Conservation (phyloP, 2,797 vertebrate genomes). For the Picus viridis region DNA sequence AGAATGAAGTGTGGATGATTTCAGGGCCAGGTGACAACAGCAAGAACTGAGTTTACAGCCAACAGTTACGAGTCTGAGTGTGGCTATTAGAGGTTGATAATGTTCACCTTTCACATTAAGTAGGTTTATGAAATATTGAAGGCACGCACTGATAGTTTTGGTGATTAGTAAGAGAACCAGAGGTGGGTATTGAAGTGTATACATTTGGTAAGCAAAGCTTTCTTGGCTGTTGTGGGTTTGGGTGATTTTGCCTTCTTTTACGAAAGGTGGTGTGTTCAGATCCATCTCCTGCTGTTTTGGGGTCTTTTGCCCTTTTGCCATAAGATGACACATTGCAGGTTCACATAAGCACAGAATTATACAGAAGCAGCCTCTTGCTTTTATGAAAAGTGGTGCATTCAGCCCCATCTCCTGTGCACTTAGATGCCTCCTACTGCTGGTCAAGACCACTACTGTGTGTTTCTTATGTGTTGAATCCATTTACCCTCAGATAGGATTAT, state of each 20-base stretch:
- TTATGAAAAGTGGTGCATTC: background rate
- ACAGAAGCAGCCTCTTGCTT: background rate
- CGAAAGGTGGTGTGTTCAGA: too few species aligned
- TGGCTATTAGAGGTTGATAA: background rate
- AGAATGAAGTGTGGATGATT: background rate
- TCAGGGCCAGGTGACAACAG: background rate
- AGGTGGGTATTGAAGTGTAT: background rate
- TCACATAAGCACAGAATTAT: background rate
- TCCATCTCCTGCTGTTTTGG: too few species aligned
- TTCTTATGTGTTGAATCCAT: background rate
- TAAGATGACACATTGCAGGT: background rate
- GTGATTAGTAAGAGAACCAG: background rate
- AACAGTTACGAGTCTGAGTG: background rate
- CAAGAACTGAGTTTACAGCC: background rate
- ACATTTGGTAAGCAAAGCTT: background rate
- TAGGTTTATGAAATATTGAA: background rate
- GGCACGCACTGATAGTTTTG: background rate
- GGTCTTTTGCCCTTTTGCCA: background rate
- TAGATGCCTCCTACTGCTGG: background rate
- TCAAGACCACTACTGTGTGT: background rate
- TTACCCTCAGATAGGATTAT: background rate
- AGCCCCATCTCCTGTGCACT: fast-evolving
- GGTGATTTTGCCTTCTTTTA: too few species aligned
- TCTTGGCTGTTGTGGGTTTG: background rate
- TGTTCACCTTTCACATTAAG: background rate